Conservation (phyloP, 2,888 invertebrate genomes). For the Erebia palarica region DNA sequence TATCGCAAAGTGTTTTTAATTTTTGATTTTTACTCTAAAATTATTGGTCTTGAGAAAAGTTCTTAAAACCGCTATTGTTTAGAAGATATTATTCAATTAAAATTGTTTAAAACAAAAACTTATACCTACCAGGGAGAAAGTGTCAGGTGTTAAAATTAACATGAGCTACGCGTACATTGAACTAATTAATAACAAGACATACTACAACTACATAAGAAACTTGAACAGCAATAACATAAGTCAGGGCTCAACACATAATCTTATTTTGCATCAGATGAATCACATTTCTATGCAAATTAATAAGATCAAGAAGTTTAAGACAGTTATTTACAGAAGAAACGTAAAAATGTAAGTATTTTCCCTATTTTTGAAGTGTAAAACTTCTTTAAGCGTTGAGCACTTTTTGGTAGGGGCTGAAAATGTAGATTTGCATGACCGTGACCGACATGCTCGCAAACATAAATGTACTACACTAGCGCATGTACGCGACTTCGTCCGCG, state of each 20-base stretch:
- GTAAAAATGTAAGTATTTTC: conserved; percentile 63
- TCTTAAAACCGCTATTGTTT: conserved; percentile 53
- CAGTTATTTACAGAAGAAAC: conserved; percentile 41
- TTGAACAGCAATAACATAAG: conserved; percentile 51
- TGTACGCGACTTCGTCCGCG: too few species aligned
- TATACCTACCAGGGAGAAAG: background rate
- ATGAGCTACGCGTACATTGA: conserved; percentile 39
- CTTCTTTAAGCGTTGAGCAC: too few species aligned
- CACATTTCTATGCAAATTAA: conserved; percentile 63
- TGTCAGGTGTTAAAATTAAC: conserved; percentile 30
- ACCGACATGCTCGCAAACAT: too few species aligned
- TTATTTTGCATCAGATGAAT: conserved; percentile 57
- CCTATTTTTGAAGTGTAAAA: conserved; percentile 17
- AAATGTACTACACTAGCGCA: too few species aligned
- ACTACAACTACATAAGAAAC: conserved; percentile 51
- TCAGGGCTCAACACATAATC: conserved; percentile 50
- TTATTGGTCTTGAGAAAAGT: conserved; percentile 54
- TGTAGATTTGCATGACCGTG: too few species aligned
- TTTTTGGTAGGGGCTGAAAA: too few species aligned
- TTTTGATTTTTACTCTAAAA: conserved; percentile 37
- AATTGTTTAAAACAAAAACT: conserved; percentile 29
- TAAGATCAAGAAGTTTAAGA: conserved; percentile 69
- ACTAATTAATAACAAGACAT: conserved; percentile 35
- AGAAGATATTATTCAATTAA: conserved; percentile 30
- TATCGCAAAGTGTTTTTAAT: conserved; percentile 28